Base-by-base conservation (phyloP, 2,113 vertebrate genomes). In the Tragelaphus buxtoni region DNA sequence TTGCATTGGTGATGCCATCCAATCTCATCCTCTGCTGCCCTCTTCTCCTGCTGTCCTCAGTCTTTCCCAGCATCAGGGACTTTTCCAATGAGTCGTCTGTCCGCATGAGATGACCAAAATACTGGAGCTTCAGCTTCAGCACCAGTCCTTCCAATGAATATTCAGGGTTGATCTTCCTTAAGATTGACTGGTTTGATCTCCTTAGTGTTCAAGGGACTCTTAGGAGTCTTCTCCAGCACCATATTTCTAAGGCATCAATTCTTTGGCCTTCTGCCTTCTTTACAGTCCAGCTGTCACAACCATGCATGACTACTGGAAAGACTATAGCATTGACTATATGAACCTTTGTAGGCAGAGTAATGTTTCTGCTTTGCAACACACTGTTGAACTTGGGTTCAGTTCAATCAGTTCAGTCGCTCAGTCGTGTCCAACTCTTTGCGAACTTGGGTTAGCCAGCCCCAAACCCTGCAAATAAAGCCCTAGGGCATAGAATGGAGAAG, bases 261-360 rank as follows among this genome's bases (percentile, higher is more conserved):
- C n/a, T 72, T 39, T 72, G 65, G 5, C 20, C 5, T 72, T 72
- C 65, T 72, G n/a, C 65, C n/a, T 39, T 72, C 65, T 72, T 72
- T 72, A 72, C 3, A 72, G 35, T 72, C n/a, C 65, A 22, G 35
- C 65, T 39, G 2, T 39, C 35, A 72, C 65, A 22, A 39, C 35
- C 65, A 39, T 39, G 39, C 65, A 3, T 39, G 65, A 72, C 65
- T 35, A 22, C 65, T 69, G n/a, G n/a, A 22, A 39, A 69, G 65
- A 22, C 18, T 5, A 24, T 3, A 22, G n/a, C 1, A 0, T 2
- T 72, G 65, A 39, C n/a, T 39, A 39, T 39, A 39, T 4, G 20
- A 72, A 72, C 18, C 35, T 39, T 72, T 72, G 65, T 72, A 10
- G 35, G 65, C 65, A 39, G 35, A 72, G 35, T 39, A 12, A 6